Base-by-base conservation (phyloP, 2,888 invertebrate genomes). In the Perizoma affinitatum region DNA sequence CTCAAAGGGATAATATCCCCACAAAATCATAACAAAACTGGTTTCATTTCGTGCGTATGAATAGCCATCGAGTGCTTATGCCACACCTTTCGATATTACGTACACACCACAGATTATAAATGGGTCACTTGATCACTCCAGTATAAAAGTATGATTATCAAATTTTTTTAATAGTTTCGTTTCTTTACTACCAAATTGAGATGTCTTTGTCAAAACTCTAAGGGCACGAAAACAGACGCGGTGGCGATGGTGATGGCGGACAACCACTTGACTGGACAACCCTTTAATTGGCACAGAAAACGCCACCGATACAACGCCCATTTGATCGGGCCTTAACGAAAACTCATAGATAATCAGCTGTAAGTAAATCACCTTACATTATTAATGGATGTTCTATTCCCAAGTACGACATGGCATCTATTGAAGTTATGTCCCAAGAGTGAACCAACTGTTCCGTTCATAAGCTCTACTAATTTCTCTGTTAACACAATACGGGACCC, bases 401-500 rank as follows among this genome's bases (percentile, higher is more conserved):
- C 44, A 36, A 54, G 45, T 43, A 33, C 43, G 36, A 45, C 53
- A 38, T 53, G 5, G 46, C 48, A 38, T 61, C 47, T 40, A 42
- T 61, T 57, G 35, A 50, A 38, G 50, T 47, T 53, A 11, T n/a
- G 43, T 54, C 51, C 47, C 61, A 10, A 43, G 54, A 61, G 61
- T 54, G 47, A 49, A 58, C 58, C 63, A 63, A 58, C 63, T 63
- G 58, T 63, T 58, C 52, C 55, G 52, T 55, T 43, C 54, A 55
- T 63, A 58, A 63, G 63, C 63, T 63, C 55, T 48, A 84, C 87
- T 90, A 90, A 91, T 90, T 88, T 88, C 73, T 71, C 76, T 84
- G 82, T 83, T 86, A 85, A 85, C 82, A 88, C 84, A 87, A 87
- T 86, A 79, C 76, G 64, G 71, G 64, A 71, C 87, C 87, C 83